Conservation (phyloP, 2,113 vertebrate genomes). For the Chascanopsetta lugubris region DNA sequence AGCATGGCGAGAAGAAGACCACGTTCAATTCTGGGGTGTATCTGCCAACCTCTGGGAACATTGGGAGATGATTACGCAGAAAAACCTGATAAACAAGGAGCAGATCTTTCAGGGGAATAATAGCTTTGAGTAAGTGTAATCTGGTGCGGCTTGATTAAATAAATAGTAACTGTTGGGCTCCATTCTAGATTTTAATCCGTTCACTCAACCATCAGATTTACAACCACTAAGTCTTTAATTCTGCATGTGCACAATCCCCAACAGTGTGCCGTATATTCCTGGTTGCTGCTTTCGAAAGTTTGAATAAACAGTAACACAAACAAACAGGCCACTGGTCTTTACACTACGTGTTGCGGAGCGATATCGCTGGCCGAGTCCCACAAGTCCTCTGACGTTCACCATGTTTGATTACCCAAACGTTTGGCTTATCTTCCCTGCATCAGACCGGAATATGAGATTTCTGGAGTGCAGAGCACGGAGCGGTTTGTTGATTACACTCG, state of each 20-base stretch:
- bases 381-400: background rate
- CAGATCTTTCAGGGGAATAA: background rate
- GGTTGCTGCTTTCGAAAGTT: background rate
- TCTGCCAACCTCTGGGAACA: no score
- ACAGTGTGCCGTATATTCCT: background rate
- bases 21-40: no score
- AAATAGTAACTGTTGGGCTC: no score
- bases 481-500: background rate
- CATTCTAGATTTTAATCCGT: background rate
- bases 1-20: no score
- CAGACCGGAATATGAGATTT: background rate
- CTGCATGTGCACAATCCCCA: background rate
- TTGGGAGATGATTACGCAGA: no score
- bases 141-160: no score
- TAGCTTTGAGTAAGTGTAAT: background rate
- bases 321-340: background rate
- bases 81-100: background rate
- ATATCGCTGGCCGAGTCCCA: background rate
- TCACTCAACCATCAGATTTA: slow-evolving; percentile 5
- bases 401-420: background rate
- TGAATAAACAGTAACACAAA: background rate
- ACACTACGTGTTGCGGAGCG: background rate
- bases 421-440: background rate
- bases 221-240: background rate
- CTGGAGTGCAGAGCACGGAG: no score